A percentile compares a stretch with the other conserved stretches of the same genome.
These are phyloP conservation scores for Eurois occulta DNA, from an alignment of 2,888 invertebrate genomes.

Conservation along the genomic window DNA sequence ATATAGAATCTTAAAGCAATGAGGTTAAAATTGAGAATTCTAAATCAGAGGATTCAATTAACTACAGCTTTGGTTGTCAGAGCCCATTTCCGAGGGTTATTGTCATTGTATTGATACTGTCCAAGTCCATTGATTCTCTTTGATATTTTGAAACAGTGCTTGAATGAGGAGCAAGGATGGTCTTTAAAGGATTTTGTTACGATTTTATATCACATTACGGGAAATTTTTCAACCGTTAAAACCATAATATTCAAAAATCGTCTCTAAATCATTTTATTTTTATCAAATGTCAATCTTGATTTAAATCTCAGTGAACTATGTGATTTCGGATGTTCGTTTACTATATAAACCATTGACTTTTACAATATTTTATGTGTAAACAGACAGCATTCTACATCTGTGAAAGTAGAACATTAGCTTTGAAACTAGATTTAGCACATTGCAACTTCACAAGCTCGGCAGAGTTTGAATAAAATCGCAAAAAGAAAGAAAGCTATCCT, in stretches of 20 bases:
- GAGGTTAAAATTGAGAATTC: constrained; percentile 55
- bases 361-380: constrained; percentile 15
- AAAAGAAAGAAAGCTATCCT: constrained; percentile 26
- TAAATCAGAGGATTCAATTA: constrained; percentile 65
- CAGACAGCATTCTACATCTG: constrained; percentile 1
- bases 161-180: constrained; percentile 36
- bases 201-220: neutral
- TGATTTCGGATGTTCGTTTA: constrained; percentile 23
- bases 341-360: constrained; percentile 20
- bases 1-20: constrained; percentile 62
- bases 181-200: constrained; percentile 5
- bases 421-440: constrained; percentile 44
- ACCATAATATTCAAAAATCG: neutral
- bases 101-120: constrained; percentile 65
- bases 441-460: constrained; percentile 6
- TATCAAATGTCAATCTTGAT: constrained; percentile 31
- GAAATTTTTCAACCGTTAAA: neutral
- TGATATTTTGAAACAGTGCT: constrained; percentile 57
- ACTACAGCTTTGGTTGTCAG: constrained; percentile 60
- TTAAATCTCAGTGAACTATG: constrained; percentile 33
- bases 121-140: constrained; percentile 60
- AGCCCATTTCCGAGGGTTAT: constrained; percentile 56
- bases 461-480: constrained; percentile 17
- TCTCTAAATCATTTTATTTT: neutral
- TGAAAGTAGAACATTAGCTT: constrained; percentile 43